Conservation (phyloP, 1,140 invertebrate species). For the Ectropis grisescens region DNA sequence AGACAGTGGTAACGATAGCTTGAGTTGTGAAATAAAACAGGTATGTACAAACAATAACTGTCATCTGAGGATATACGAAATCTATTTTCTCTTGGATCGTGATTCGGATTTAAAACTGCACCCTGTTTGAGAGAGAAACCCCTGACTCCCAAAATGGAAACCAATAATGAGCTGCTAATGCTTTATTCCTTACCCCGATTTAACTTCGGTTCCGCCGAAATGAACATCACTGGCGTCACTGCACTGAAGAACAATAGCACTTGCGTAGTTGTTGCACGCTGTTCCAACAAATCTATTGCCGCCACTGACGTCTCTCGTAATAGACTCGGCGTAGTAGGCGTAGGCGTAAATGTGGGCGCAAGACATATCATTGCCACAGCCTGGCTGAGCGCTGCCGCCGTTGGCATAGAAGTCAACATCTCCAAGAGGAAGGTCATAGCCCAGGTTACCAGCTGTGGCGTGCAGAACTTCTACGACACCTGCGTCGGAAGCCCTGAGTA, state of each 20-base stretch:
- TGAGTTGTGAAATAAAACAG: too few species aligned
- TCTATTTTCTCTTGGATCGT: too few species aligned
- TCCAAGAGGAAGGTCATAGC: slow-evolving; percentile 71
- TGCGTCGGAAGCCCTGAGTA: slow-evolving; percentile 74
- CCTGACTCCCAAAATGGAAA: too few species aligned
- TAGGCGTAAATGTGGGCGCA: slow-evolving; percentile 40
- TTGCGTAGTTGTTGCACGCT: slow-evolving; percentile 27
- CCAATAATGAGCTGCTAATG: too few species aligned
- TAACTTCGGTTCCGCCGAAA: slow-evolving; percentile 33
- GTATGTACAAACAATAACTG: too few species aligned
- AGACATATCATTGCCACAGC: slow-evolving; percentile 21
- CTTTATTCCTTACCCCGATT: slow-evolving; percentile 35
- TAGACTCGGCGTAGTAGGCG: slow-evolving; percentile 45
- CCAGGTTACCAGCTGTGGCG: slow-evolving; percentile 73
- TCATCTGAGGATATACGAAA: too few species aligned
- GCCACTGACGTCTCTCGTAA: slow-evolving; percentile 16
- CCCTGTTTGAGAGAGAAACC: too few species aligned
- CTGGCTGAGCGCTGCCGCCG: slow-evolving; percentile 61
- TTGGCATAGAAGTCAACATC: slow-evolving; percentile 80
- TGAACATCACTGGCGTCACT: slow-evolving; percentile 21
- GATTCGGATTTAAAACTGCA: too few species aligned
- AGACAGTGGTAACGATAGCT: too few species aligned
- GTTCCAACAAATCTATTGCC: slow-evolving; percentile 38
- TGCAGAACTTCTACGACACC: slow-evolving; percentile 79
- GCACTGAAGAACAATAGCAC: slow-evolving; percentile 25